Base-by-base conservation (phyloP, 92 coral and sea anemone species). In the Anthopleura xanthogrammica region DNA sequence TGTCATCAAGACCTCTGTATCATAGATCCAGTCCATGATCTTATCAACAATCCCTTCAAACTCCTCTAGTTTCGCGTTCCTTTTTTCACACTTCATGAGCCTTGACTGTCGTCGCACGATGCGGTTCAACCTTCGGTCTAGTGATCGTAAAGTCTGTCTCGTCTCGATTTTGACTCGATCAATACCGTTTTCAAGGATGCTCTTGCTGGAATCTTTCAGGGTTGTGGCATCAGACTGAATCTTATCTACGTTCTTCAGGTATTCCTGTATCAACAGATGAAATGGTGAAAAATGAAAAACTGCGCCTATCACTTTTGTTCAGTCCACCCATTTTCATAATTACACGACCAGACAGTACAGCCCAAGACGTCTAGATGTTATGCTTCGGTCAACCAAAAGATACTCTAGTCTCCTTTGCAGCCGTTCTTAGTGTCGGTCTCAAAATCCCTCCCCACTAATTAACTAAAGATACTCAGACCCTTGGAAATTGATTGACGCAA, bases 1-100 rank as follows among this genome's bases (percentile, higher is more conserved):
- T 11, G 92, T 88, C 86, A 94, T 85, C n/a, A 90, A 86, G 60
- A 87, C 83, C 79, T 97, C 99, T 3, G 97, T 89, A 79, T 97
- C 94, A 65, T 94, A 93, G 77, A 97, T 90, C 99, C 99, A 97
- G 73, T 97, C 97, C 99, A 97, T 97, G 7, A 97, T 93, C 3
- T 90, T 97, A 82, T 97, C 99, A 11, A 97, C 99, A 40, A 95
- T 92, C 57, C 90, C 95, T 83, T 97, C 99, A 81, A 94, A 97
- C 86, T 86, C 83, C 84, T 97, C 98, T 71, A 97, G 89, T 79
- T 97, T 97, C 0, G 98, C 85, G 88, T 94, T 94, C 78, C 91
- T 91, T 81, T 93, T 90, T 78, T 94, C 98, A 48, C 98, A 97
- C 87, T 97, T 97, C 92, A 92, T 93, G 80, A 97, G 91, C 76